Evolutionary conservation across 2,888 invertebrate species (phyloP).

Genomic region (Nomada ferruginata): DNA sequence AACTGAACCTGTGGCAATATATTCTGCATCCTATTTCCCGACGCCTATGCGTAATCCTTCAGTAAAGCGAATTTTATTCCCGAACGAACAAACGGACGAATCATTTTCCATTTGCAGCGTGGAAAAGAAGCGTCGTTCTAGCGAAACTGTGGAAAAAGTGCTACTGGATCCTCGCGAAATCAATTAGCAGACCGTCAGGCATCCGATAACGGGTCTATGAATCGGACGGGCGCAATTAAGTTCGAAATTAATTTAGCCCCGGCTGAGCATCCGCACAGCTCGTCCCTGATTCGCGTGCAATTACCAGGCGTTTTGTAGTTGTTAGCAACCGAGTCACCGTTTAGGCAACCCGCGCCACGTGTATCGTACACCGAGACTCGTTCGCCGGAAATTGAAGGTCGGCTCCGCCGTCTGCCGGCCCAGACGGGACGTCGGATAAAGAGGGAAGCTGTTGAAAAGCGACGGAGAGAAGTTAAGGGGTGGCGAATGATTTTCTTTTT

Average conservation of each 20-base stretch:
- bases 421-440: conserved; percentile 5
- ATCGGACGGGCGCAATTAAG: conserved; percentile 62
- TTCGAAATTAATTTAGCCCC: conserved; percentile 64
- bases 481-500: conserved; percentile 35
- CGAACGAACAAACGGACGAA: neutral
- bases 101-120: neutral
- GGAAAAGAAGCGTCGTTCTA: neutral
- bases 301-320: conserved; percentile 60
- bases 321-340: conserved; percentile 51
- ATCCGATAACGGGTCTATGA: conserved; percentile 18
- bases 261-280: conserved; percentile 42
- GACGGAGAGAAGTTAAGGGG: neutral
- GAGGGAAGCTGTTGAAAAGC: neutral
- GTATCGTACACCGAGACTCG: conserved; percentile 55
- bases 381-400: conserved; percentile 74
- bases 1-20: too few species aligned
- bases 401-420: conserved; percentile 30
- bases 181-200: conserved; percentile 46
- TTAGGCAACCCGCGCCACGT: conserved; percentile 38
- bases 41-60: too few species aligned
- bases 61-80: too few species aligned
- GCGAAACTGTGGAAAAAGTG: neutral
- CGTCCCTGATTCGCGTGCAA: conserved; percentile 59
- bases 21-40: too few species aligned
- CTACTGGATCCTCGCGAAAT: conserved; percentile 37